A percentile compares a stretch with the other conserved stretches of the same genome.
phyloP scores from a whole-genome alignment of 2,113 vertebrate species.

The Phalacrocorax aristotelis region DNA sequence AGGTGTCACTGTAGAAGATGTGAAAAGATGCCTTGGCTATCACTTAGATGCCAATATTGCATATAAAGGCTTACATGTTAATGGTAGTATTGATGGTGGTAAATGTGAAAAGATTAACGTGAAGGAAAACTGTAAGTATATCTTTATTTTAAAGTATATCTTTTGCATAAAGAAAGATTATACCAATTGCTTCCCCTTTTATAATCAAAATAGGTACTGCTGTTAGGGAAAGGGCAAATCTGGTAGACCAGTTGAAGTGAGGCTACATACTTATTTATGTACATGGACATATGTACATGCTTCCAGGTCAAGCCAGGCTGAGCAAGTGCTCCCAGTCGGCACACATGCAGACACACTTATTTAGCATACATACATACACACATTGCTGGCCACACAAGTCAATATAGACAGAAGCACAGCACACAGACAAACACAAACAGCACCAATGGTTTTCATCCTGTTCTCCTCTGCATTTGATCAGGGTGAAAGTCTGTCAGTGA shows the following conservation, averaged over 20 bases:
- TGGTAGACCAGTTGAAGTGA: background rate
- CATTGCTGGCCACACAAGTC: background rate
- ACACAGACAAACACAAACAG: background rate
- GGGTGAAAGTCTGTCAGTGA: background rate
- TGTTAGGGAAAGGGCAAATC: background rate
- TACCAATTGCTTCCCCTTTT: background rate
- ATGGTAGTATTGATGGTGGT: accelerated
- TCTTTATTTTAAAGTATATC: background rate
- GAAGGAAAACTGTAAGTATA: conserved; percentile 50
- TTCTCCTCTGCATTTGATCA: background rate
- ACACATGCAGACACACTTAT: background rate
- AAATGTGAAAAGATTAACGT: conserved; percentile 12
- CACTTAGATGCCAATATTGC: background rate
- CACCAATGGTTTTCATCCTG: background rate
- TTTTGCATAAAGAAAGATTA: background rate
- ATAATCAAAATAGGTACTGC: background rate
- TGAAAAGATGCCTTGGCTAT: conserved; percentile 79
- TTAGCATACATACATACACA: background rate
- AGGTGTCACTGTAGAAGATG: conserved; percentile 72
- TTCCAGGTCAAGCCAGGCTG: background rate
- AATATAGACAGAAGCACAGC: background rate
- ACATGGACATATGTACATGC: background rate
- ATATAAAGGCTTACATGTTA: accelerated
- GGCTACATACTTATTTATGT: too few relatives aligned
- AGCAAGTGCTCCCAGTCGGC: background rate